phyloP scores from a whole-genome alignment of 2,113 vertebrate genomes.

The Bos javanicus region DNA sequence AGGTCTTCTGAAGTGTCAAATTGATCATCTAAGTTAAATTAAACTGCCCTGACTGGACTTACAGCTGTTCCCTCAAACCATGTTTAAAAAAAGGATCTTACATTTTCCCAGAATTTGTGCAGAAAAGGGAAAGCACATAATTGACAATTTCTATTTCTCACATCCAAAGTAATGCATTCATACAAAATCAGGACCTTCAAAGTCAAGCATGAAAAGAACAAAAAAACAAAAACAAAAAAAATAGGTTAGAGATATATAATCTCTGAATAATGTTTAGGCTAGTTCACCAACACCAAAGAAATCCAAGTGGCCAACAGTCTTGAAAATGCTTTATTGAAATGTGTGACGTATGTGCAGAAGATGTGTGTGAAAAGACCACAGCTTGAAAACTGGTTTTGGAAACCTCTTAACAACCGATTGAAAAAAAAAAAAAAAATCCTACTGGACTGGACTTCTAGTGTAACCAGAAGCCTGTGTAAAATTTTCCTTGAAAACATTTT shows the following conservation, averaged over 20 bases:
- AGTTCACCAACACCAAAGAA: slow-evolving; percentile 78
- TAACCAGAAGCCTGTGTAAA: slow-evolving; percentile 73
- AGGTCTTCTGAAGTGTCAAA: slow-evolving; percentile 62
- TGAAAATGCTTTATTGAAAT: slow-evolving; percentile 91
- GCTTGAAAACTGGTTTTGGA: slow-evolving; percentile 80
- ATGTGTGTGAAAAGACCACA: slow-evolving; percentile 87
- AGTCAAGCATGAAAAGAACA: background rate
- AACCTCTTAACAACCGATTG: slow-evolving; percentile 80
- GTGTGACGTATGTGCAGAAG: slow-evolving; percentile 86
- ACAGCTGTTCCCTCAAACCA: slow-evolving; percentile 59
- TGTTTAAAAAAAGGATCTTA: slow-evolving; percentile 36
- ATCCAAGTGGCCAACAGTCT: slow-evolving; percentile 86
- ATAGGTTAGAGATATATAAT: slow-evolving; percentile 42
- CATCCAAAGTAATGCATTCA: slow-evolving; percentile 3
- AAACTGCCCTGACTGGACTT: slow-evolving; percentile 60
- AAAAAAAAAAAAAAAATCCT: slow-evolving; percentile 67
- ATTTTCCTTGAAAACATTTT: slow-evolving; percentile 70
- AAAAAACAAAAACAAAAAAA: slow-evolving; percentile 12
- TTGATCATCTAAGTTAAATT: slow-evolving; percentile 37
- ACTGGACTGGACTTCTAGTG: slow-evolving; percentile 71
- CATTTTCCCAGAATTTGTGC: slow-evolving; percentile 47
- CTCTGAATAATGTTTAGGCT: slow-evolving; percentile 12
- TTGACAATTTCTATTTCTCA: slow-evolving; percentile 41
- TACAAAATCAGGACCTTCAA: background rate
- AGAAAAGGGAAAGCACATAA: slow-evolving; percentile 10